Base-by-base conservation (phyloP, 2,888 invertebrate species). In the Hirtodrosophila cameraria region DNA sequence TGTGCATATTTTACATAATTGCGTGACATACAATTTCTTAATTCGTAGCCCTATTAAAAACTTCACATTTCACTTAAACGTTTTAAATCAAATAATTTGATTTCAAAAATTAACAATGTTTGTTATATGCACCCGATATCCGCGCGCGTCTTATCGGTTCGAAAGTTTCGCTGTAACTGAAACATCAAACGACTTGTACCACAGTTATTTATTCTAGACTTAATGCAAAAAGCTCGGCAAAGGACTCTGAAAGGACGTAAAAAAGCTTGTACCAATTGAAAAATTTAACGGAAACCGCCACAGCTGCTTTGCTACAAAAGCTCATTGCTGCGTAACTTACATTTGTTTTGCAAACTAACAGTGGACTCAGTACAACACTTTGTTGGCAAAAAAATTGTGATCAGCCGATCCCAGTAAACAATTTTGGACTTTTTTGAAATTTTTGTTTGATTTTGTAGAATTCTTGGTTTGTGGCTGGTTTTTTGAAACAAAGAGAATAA, bases 161-260 rank as follows among this genome's bases (percentile, higher is more conserved):
- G 75, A 84, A 83, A 62, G 84, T 77, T 72, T 63, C 72, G 84
- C 72, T 75, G 63, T 71, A 71, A 86, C 82, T 86, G 66, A 80
- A 78, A 61, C 58, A 50, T 58, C 45, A 57, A 75, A 69, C 64
- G 68, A 62, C 54, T 54, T 62, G 53, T 61, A 42, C 50, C 50
- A 48, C 58, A 58, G 49, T 25, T 66, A 61, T 63, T 59, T 59
- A 70, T 62, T 49, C 59, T 58, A 28, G 35, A 13, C 52, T 46
- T 41, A 35, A 23, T 35, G 23, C 36, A 35, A 71, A n/a, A 85
- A 81, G 85, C 79, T 85, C 28, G 0, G 1, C 35, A 55, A 81
- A 83, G 83, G 83, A 70, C 86, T 80, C 41, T 66, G 11, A 71
- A 79, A 85, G 83, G 79, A 82, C 83, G 43, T 58, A 4, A 59